Evolutionary conservation across 2,797 vertebrate genomes (phyloP), one percentile per base, ranked within the genome.

Genomic region (Cossypha heuglini): DNA sequence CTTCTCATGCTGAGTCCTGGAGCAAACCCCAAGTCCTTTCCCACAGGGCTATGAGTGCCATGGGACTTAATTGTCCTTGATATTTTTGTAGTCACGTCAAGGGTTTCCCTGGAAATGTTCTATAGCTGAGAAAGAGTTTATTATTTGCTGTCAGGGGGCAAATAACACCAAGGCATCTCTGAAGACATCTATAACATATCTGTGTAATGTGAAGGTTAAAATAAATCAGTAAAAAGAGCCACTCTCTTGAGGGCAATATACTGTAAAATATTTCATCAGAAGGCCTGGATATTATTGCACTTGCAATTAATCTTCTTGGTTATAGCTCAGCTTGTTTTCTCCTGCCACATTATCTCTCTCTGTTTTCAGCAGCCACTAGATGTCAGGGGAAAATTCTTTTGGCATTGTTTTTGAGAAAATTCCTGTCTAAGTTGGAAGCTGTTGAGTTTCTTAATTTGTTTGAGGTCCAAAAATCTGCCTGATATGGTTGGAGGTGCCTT

Each of bases 201-300:
- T 96, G 90, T 9, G 4, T 63, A 92, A 96, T 86, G 91, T 86
- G 81, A 82, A 93, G 90, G 87, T 96, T 96, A 88, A 96, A 95
- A 97, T 96, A 97, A 97, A 97, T 96, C 94, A 96, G 88, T 71
- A 92, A 94, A 96, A 95, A 75, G 64, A 93, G 48, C 31, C 45
- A 28, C 74, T 91, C 96, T 93, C 96, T 84, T 81, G 97, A 89
- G 95, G 76, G 76, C 84, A 91, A 92, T 96, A 92, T 28, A 55
- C 91, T 92, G 87, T 87, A 85, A 96, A 96, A 95, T 95, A 97
- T 96, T 96, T 97, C 96, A 95, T 96, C 96, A 82, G 84, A 94
- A 94, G 82, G 93, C 74, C 93, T 95, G 93, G 88, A 94, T 94
- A 92, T 94, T 78, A 86, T 88, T 97, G 93, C 21, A 20, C 87